Evolutionary conservation across 2,113 vertebrate species (phyloP), one percentile per base, ranked within the genome.

Genomic region (Gymnocephalus cernua): DNA sequence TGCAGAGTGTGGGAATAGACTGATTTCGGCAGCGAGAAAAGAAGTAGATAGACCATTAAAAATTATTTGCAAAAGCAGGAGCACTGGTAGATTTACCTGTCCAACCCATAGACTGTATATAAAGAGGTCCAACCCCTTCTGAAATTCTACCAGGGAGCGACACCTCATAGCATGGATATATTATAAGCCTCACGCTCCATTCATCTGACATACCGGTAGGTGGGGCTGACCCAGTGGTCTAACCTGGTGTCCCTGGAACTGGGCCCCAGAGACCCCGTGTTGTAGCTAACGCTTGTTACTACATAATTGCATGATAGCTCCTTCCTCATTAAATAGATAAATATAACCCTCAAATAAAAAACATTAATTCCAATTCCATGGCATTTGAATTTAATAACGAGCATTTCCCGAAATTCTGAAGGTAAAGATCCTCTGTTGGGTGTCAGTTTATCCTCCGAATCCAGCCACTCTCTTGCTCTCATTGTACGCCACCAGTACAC

Each of bases 191-290:
- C 38, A 41, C 38, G 2, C 80, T 93, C 92, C 92, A 90, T 82
- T 93, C 86, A 90, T 83, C 84, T 90, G 83, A 88, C 89, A 92
- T 80, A 56, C 80, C 86, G 82, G 87, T 83, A 93, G 94, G 93
- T 91, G 93, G 93, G 92, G 92, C 92, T 93, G 91, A 92, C 94
- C 94, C 85, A 79, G 70, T 76, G 86, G 90, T 85, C 73, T 77
- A 81, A 88, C 88, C 88, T 88, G 75, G 79, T 81, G 91, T 91
- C 93, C 95, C 93, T 95, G 93, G 85, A 90, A 86, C 79, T 74
- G 92, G 90, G 92, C 93, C 91, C 91, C 74, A 88, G 92, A 94
- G 90, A 95, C 93, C 95, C 93, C 90, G 91, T 94, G 91, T 76
- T 94, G 91, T 76, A 86, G 92, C 90, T 94, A 94, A 83, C 73